phyloP scores from a whole-genome alignment of 2,113 vertebrate species.

The Oryctolagus cuniculus region DNA sequence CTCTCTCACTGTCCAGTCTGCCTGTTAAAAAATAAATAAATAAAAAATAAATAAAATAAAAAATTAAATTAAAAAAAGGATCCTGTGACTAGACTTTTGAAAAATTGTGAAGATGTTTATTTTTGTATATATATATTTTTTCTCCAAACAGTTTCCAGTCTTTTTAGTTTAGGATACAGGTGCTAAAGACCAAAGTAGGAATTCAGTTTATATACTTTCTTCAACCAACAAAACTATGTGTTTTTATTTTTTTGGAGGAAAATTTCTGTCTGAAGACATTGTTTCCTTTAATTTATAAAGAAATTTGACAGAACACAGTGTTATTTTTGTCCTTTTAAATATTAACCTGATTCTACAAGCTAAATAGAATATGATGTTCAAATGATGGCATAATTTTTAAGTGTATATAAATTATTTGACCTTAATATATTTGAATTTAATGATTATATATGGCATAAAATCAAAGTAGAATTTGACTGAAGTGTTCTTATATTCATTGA shows the following conservation, averaged over 20 bases:
- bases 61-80: no score
- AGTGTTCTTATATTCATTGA: not conserved
- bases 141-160: not conserved
- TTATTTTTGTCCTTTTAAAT: not conserved
- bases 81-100: not conserved
- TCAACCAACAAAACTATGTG: not conserved
- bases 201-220: not conserved
- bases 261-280: not conserved
- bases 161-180: not conserved
- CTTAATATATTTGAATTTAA: not conserved
- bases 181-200: not conserved
- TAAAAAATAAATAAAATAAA: no score
- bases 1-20: no score
- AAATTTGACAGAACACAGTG: not conserved
- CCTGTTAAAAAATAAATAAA: no score
- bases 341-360: not conserved
- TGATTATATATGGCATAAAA: not conserved
- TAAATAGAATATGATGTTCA: not conserved
- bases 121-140: constrained; percentile 23
- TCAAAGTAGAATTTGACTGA: not conserved
- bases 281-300: constrained; percentile 8
- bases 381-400: not conserved
- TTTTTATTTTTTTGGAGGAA: not conserved
- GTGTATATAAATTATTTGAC: not conserved
- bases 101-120: not conserved